phyloP scores from a whole-genome alignment of 2,113 vertebrate genomes.

The Phrynocephalus versicolor region DNA sequence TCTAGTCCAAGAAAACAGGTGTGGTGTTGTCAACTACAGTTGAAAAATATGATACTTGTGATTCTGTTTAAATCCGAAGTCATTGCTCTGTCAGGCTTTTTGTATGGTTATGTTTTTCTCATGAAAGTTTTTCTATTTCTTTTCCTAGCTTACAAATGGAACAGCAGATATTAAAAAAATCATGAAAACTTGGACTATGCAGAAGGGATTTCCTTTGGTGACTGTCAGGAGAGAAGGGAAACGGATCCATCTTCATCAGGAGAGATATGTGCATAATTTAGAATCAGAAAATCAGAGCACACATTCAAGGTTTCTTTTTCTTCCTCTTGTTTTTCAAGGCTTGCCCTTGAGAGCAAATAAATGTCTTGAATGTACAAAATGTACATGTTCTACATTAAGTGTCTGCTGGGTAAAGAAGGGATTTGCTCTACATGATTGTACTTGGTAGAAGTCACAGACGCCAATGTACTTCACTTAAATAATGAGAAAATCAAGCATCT shows the following conservation, averaged over 20 bases:
- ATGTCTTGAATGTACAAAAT: too few relatives aligned
- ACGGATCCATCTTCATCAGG: conserved; percentile 82
- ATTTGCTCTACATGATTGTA: too few relatives aligned
- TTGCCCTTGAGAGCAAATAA: too few relatives aligned
- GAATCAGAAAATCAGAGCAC: conserved; percentile 76
- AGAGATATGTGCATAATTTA: conserved; percentile 79
- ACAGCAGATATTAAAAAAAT: conserved; percentile 84
- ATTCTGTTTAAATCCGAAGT: neutral
- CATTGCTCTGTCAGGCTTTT: neutral
- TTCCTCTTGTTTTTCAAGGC: neutral
- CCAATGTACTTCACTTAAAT: too few relatives aligned
- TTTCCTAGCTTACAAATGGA: conserved; percentile 74
- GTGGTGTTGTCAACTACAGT: neutral
- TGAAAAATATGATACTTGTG: neutral
- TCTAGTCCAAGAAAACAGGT: conserved; percentile 2
- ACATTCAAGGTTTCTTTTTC: conserved; percentile 71
- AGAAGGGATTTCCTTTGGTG: conserved; percentile 94
- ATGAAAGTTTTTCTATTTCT: conserved; percentile 17
- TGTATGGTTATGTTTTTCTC: neutral
- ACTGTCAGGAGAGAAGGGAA: conserved; percentile 81
- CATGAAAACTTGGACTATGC: conserved; percentile 92
- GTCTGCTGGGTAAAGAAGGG: too few relatives aligned
- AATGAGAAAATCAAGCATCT: too few relatives aligned
- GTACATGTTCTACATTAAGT: too few relatives aligned
- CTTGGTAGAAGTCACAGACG: too few relatives aligned